Percentiles rank a stretch among this genome's conserved stretches.
These are phyloP conservation scores for Drosophila orena DNA, from an alignment of 1,140 invertebrate species.

Conservation along the genomic window DNA sequence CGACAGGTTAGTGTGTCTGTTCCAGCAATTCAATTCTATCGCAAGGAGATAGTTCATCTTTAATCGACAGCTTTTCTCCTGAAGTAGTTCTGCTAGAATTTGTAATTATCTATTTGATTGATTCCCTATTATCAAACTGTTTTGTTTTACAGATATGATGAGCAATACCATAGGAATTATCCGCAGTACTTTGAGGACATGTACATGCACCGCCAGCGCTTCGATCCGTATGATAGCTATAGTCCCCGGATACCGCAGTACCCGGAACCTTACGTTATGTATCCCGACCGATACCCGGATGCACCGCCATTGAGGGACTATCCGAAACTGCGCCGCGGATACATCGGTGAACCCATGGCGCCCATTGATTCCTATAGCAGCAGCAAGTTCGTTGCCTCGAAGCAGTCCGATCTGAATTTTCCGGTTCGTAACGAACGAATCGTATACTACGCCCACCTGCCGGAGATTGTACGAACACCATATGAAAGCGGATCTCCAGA, in stretches of 20 bases:
- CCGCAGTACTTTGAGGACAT: conserved; percentile 80
- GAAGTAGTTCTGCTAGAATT: too few relatives aligned
- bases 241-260: conserved; percentile 77
- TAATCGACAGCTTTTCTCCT: too few relatives aligned
- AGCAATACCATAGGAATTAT: conserved; percentile 77
- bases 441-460: conserved; percentile 86
- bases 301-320: conserved; percentile 66
- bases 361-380: conserved; percentile 45
- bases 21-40: too few relatives aligned
- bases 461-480: conserved; percentile 85
- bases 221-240: conserved; percentile 82
- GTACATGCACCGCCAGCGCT: conserved; percentile 74
- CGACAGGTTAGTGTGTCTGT: conserved; percentile 64
- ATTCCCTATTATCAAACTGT: background rate
- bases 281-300: conserved; percentile 78
- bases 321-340: conserved; percentile 58
- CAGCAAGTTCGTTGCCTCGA: conserved; percentile 54
- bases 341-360: conserved; percentile 48
- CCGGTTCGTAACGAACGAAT: conserved; percentile 72
- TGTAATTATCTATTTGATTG: too few relatives aligned
- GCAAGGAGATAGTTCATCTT: too few relatives aligned
- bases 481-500: conserved; percentile 52
- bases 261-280: conserved; percentile 78
- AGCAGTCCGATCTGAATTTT: conserved; percentile 46
- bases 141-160: conserved; percentile 58